A percentile compares a stretch with the other conserved stretches of the same genome.
Conservation (phyloP, 1,140 invertebrate species). For the Cecropterus lyciades region DNA sequence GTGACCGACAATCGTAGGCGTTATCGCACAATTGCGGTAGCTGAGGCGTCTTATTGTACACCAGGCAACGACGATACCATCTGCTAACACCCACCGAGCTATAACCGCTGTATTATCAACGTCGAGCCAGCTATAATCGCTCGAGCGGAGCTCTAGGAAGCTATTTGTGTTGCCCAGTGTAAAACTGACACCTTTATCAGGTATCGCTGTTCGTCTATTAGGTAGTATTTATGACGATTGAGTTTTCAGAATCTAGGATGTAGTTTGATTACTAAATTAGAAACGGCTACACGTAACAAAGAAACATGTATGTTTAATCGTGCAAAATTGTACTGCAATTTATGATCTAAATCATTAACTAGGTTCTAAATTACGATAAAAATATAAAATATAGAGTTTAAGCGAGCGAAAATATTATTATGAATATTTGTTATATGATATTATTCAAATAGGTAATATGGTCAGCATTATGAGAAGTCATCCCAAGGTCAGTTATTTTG, state of each 20-base stretch:
- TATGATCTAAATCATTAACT: no score
- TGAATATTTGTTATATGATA: no score
- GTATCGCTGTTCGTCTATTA: conserved; percentile 52
- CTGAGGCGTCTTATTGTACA: conserved; percentile 49
- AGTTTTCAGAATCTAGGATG: conserved; percentile 42
- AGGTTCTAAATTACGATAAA: no score
- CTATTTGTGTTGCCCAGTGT: conserved; percentile 38
- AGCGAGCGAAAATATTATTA: no score
- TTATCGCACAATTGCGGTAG: conserved; percentile 53
- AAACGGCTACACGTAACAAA: not conserved
- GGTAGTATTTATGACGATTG: conserved; percentile 52
- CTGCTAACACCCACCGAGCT: conserved; percentile 34
- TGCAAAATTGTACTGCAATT: not conserved
- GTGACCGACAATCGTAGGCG: conserved; percentile 52
- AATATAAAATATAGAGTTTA: no score
- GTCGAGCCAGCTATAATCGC: conserved; percentile 39
- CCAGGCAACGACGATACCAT: conserved; percentile 38
- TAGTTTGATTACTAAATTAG: conserved; percentile 22
- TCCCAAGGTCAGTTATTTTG: no score
- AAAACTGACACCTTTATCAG: conserved; percentile 54
- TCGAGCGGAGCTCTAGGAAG: conserved; percentile 28
- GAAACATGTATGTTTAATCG: not conserved
- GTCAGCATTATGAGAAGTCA: no score
- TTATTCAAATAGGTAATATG: no score
- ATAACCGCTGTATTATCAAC: conserved; percentile 35